Conservation (phyloP, 2,888 invertebrate genomes). For the Andricus quercusramuli region DNA sequence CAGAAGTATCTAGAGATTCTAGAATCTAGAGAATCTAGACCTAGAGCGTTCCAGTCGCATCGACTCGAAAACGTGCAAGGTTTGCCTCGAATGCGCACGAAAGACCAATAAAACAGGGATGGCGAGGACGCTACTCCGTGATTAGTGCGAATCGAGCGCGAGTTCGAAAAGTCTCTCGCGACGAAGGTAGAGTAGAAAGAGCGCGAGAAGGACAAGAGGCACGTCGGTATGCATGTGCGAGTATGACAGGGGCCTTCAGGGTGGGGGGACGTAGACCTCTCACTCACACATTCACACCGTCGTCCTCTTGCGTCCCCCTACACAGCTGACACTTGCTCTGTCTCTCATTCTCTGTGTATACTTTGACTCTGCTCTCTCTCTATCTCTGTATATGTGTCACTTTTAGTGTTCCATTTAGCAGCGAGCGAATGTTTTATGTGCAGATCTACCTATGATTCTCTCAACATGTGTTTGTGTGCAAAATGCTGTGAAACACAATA, state of each 20-base stretch:
- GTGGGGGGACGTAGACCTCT: neutral
- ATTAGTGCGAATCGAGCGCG: conserved; percentile 39
- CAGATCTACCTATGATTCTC: neutral
- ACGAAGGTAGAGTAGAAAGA: conserved; percentile 18
- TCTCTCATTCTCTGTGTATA: neutral
- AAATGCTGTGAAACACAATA: neutral
- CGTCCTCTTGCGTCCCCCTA: conserved; percentile 9
- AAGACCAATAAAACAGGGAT: conserved; percentile 37
- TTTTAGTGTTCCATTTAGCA: neutral
- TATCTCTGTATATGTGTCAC: neutral
- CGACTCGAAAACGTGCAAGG: conserved; percentile 30
- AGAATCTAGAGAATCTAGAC: too few species aligned
- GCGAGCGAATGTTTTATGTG: neutral
- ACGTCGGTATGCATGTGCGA: neutral
- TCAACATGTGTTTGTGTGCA: neutral
- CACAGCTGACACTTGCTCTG: conserved; percentile 38
- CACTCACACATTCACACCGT: neutral
- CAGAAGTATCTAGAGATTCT: conserved; percentile 57
- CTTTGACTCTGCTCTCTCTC: neutral
- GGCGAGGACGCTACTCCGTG: conserved; percentile 37
- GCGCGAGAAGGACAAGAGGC: conserved; percentile 9
- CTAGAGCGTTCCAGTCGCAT: conserved; percentile 52
- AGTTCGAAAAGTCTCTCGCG: conserved; percentile 38
- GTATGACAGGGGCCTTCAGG: conserved; percentile 20
- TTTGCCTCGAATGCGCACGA: conserved; percentile 30